Conservation (phyloP, 2,888 invertebrate genomes). For the Drosophila buzzatii region DNA sequence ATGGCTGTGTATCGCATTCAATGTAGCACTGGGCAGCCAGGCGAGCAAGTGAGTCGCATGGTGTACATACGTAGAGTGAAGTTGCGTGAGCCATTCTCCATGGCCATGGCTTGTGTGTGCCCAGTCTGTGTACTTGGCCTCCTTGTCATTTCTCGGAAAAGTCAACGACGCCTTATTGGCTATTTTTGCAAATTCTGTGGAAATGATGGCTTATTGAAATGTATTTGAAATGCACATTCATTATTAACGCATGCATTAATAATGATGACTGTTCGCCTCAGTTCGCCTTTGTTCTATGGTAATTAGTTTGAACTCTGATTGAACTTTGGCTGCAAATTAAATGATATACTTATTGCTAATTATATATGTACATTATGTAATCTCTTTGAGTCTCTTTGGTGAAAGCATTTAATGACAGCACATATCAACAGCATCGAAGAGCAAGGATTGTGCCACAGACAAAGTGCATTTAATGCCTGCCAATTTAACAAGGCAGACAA, state of each 20-base stretch:
- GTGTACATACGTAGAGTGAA: background rate
- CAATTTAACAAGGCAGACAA: conserved; percentile 48
- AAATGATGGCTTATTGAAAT: conserved; percentile 6
- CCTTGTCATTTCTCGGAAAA: conserved; percentile 65
- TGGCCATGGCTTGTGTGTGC: conserved; percentile 8
- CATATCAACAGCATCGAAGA: background rate
- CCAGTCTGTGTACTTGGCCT: conserved; percentile 34
- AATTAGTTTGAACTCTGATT: background rate
- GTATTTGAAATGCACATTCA: background rate
- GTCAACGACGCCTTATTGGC: conserved; percentile 5
- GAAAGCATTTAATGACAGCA: conserved; percentile 11
- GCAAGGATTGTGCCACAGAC: conserved; percentile 11
- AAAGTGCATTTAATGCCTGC: conserved; percentile 52
- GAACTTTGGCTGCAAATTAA: background rate
- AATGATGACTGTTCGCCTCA: background rate
- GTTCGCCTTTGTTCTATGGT: background rate
- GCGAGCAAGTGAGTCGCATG: conserved; percentile 21
- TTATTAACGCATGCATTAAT: background rate
- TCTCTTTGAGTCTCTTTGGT: conserved; percentile 15
- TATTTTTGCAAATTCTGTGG: conserved; percentile 5
- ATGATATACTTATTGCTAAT: conserved; percentile 35
- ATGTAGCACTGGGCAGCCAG: conserved; percentile 5
- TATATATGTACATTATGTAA: conserved; percentile 32
- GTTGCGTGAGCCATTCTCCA: conserved; percentile 26
- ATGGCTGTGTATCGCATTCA: conserved; percentile 31